A percentile compares a stretch with the other conserved stretches of the same genome.
Evolutionary conservation across 30 jellyfish, hydroid and myxozoan genomes (phyloP).

Genomic region (Morbakka virulenta): DNA sequence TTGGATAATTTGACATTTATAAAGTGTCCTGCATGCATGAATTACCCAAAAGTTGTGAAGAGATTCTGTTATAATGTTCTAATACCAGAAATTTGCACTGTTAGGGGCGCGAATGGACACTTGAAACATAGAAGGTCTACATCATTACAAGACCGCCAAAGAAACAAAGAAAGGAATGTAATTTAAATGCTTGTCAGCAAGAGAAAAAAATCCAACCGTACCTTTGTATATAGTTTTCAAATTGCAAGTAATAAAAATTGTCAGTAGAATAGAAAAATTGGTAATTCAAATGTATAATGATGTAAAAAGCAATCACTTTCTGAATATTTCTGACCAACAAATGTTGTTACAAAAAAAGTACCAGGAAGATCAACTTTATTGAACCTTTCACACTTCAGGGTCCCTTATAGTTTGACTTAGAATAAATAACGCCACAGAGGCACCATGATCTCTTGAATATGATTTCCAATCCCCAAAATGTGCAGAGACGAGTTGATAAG

Average conservation of each 20-base stretch:
- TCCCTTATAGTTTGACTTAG: conserved; percentile 13
- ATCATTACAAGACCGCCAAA: conserved; percentile 19
- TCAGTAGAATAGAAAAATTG: conserved; percentile 7
- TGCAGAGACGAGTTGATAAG: neutral
- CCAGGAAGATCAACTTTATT: neutral
- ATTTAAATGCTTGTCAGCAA: neutral
- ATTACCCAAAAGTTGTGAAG: conserved; percentile 34
- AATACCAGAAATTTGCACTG: conserved; percentile 24
- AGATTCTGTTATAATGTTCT: conserved; percentile 20
- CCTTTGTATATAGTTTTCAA: conserved; percentile 11
- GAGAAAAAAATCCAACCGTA: conserved; percentile 1
- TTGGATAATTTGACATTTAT: conserved; percentile 10
- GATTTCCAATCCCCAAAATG: too few relatives aligned
- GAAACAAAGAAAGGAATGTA: neutral
- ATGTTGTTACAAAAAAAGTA: neutral
- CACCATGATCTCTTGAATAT: conserved; percentile 15
- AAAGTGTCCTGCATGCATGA: conserved; percentile 19
- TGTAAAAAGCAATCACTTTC: conserved; percentile 1
- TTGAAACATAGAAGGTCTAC: conserved; percentile 11
- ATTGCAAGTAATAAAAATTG: neutral
- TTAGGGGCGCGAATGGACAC: conserved; percentile 19
- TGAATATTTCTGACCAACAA: conserved; percentile 12
- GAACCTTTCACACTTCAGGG: conserved; percentile 2
- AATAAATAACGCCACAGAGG: conserved; percentile 12
- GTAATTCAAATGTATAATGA: neutral